Base-by-base conservation (phyloP, 1,140 invertebrate species). In the Ephestia elutella region DNA sequence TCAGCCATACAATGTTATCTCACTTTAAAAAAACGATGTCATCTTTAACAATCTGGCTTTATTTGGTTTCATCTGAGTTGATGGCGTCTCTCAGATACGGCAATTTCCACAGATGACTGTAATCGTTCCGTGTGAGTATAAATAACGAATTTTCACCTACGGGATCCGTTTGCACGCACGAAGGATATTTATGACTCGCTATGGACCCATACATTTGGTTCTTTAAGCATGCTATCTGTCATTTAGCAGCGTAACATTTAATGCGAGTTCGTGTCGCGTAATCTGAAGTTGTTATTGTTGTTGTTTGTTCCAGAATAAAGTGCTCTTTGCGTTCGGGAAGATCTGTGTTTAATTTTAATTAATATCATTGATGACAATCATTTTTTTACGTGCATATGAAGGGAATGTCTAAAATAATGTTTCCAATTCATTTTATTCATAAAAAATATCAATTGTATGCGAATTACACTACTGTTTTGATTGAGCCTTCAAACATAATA, bases 71-170 rank as follows among this genome's bases (percentile, higher is more conserved):
- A 53, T 20, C 19, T 25, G 21, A 5, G 20, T 20, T 53, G 50
- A 53, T 53, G 21, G 18, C 20, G 50, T 11, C 50, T 9, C 50
- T 20, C 50, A 25, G 50, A 53, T 53, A 21, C 21, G 19, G 50
- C 50, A 53, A 53, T 53, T 53, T 53, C 11, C 50, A 53, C 15
- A 53, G 50, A 53, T 53, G 50, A 53, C 50, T 25, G 50, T 25
- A 53, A 53, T 53, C 50, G 50, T 53, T 53, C 50, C 21, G 50
- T 53, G 50, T 53, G 20, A 25, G 21, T 20, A 53, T 53, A 53
- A 20, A 53, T 53, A 53, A 53, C 21, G 21, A 53, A 53, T 53
- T 53, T 53, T 53, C 50, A 53, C 50, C 50, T 53, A 53, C 17
- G 50, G 19, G 21, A 53, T 53, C 15, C 0, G 19, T 25, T 28